Evolutionary conservation across 2,797 vertebrate species (phyloP).

Genomic region (Syngnathus rostellatus): DNA sequence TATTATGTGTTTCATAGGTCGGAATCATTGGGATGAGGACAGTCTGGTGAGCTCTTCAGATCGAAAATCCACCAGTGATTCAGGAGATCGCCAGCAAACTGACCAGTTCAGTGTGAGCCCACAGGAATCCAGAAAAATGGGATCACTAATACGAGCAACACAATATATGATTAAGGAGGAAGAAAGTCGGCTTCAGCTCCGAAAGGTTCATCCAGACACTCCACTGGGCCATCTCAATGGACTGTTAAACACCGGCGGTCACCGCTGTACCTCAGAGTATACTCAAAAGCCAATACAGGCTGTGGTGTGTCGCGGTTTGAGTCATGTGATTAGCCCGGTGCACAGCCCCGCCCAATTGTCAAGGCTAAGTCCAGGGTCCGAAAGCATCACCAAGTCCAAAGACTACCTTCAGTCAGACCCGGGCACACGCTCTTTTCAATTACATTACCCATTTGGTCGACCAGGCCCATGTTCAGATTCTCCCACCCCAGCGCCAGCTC

Average conservation of each 20-base stretch:
- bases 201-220: constrained; percentile 68
- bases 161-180: constrained; percentile 99
- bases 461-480: constrained; percentile 49
- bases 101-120: constrained; percentile 82
- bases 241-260: constrained; percentile 74
- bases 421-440: constrained; percentile 75
- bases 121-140: constrained; percentile 89
- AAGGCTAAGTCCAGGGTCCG: constrained; percentile 81
- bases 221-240: constrained; percentile 76
- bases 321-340: constrained; percentile 73
- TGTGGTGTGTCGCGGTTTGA: constrained; percentile 70
- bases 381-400: constrained; percentile 82
- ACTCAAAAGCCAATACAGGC: constrained; percentile 68
- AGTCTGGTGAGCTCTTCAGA: constrained; percentile 90
- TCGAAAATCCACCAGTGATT: constrained; percentile 90
- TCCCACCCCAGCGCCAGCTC: constrained; percentile 75
- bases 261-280: constrained; percentile 77
- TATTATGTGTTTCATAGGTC: constrained; percentile 60
- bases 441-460: constrained; percentile 68
- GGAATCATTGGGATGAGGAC: constrained; percentile 91
- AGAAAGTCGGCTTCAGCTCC: constrained; percentile 78
- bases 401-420: constrained; percentile 81
- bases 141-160: constrained; percentile 88
- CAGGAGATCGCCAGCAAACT: constrained; percentile 78
- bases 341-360: constrained; percentile 78